These are phyloP conservation scores for Leuciscus idus DNA, from an alignment of 2,113 vertebrate species.

Conservation along the genomic window DNA sequence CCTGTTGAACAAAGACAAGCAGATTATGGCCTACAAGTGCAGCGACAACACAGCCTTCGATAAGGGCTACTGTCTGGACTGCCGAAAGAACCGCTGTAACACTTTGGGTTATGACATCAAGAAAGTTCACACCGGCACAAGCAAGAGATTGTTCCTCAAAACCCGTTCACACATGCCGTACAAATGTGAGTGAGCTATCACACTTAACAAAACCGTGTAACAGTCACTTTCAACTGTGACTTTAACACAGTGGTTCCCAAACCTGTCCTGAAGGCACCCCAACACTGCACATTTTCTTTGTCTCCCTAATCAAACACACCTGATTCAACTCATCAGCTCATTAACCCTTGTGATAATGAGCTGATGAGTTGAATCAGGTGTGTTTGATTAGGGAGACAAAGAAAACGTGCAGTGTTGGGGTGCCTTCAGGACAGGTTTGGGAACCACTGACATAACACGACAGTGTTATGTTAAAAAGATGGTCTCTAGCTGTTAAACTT, in stretches of 20 bases:
- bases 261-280: no score
- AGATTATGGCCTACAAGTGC: slow-evolving; percentile 88
- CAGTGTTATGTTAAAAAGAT: background rate
- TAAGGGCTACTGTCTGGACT: slow-evolving; percentile 89
- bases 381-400: no score
- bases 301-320: no score
- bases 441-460: no score
- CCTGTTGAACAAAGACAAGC: slow-evolving; percentile 79
- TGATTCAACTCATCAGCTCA: no score
- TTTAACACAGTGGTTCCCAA: no score
- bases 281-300: no score
- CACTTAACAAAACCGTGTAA: background rate
- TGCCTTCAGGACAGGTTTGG: no score
- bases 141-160: slow-evolving; percentile 83
- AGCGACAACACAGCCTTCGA: slow-evolving; percentile 82
- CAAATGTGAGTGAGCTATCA: slow-evolving; percentile 78
- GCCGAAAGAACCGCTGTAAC: slow-evolving; percentile 87
- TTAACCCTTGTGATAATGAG: no score
- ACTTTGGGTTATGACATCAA: slow-evolving; percentile 86
- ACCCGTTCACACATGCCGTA: slow-evolving; percentile 85
- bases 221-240: background rate
- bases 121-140: slow-evolving; percentile 68
- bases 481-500: background rate
- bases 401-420: no score
- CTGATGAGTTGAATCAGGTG: no score